A percentile compares a stretch with the other conserved stretches of the same genome.
These are phyloP conservation scores for Drosophila monieri DNA, from an alignment of 2,888 invertebrate genomes.

Conservation along the genomic window DNA sequence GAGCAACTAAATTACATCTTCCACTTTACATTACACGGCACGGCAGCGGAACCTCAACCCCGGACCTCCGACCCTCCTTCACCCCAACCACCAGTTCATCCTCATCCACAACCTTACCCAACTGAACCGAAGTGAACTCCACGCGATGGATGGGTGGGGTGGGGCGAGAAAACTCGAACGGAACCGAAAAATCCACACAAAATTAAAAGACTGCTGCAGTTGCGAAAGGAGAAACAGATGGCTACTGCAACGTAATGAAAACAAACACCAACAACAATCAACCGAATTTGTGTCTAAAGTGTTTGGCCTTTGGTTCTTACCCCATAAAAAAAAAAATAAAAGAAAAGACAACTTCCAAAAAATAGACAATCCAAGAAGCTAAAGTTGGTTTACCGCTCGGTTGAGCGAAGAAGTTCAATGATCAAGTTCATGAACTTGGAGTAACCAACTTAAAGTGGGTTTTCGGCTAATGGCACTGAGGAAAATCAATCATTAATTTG, in stretches of 20 bases:
- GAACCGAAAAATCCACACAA: constrained; percentile 68
- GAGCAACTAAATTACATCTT: constrained; percentile 76
- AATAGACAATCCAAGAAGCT: constrained; percentile 50
- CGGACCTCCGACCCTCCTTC: background rate
- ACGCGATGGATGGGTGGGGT: background rate
- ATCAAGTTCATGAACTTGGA: constrained; percentile 79
- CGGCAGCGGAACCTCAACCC: constrained; percentile 62
- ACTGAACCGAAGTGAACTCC: constrained; percentile 32
- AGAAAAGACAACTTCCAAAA: constrained; percentile 17
- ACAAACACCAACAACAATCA: constrained; percentile 57
- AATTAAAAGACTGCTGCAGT: constrained; percentile 72
- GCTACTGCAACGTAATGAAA: constrained; percentile 73
- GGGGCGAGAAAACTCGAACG: constrained; percentile 32
- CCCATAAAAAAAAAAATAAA: constrained; percentile 8
- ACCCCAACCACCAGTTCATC: constrained; percentile 9
- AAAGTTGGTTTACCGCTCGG: constrained; percentile 66
- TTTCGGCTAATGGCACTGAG: constrained; percentile 29
- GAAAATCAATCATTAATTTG: background rate
- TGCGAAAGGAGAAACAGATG: constrained; percentile 61
- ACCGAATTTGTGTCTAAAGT: constrained; percentile 55
- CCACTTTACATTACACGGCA: constrained; percentile 74
- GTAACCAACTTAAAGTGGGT: constrained; percentile 57
- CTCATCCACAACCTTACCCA: constrained; percentile 53
- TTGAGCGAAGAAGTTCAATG: constrained; percentile 72
- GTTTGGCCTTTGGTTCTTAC: constrained; percentile 12